Evolutionary conservation across 92 coral and sea anemone species (phyloP), one percentile per base, ranked within the genome.

Genomic region (Epizoanthus rinbou): DNA sequence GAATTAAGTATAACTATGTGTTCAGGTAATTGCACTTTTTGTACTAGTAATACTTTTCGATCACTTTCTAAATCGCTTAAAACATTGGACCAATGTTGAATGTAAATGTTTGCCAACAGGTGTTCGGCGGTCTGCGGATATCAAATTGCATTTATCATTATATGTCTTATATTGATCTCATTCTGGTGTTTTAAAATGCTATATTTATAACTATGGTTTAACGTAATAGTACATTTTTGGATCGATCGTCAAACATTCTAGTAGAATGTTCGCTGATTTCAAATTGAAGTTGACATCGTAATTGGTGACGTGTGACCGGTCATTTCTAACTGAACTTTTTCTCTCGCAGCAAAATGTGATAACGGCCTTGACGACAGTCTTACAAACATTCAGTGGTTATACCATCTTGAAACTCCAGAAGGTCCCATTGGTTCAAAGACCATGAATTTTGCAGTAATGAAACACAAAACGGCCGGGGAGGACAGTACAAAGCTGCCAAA

Each of bases 311-410:
- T 78, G 52, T 21, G 79, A 23, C 56, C 37, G 37, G 52, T 47
- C 28, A 31, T 50, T 63, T 13, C 22, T 25, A 37, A 19, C 52
- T 33, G 50, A 24, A 37, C 43, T 52, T 66, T 17, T 17, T 66
- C 18, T 60, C 65, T 63, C 62, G 70, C 75, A 91, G 92, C 69
- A 25, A 79, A 28, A 54, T 66, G 80, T 64, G 81, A 73, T 37
- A 41, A 65, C 24, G 85, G 89, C 18, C 92, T 97, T 74, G 98
- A 97, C 79, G 99, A 97, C 80, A 97, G 99, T 79, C 91, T 97
- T 50, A 97, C 99, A 10, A 97, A 95, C 76, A 94, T 97, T 33
- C 99, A 97, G 85, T 97, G 99, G 99, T 80, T 97, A 13, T 97
- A 91, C 63, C 93, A 84, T 84, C 87, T 97, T 67, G 99, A 97